phyloP scores from a whole-genome alignment of 2,888 invertebrate species.

The Argyra leucocephala region DNA sequence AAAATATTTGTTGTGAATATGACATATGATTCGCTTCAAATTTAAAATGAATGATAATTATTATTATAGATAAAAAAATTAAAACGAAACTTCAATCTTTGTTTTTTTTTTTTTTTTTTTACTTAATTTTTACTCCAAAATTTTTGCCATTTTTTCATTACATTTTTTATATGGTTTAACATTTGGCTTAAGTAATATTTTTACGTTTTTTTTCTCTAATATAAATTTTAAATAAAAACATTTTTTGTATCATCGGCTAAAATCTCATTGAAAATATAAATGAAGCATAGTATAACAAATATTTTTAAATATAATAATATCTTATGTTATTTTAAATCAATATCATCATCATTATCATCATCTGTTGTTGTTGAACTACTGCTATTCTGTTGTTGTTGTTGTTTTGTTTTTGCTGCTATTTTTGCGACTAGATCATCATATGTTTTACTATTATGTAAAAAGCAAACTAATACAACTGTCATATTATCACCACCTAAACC shows the following conservation, averaged over 20 bases:
- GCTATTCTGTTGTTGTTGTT: constrained; percentile 19
- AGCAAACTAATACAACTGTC: constrained; percentile 86
- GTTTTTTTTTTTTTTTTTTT: neutral
- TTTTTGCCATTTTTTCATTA: neutral
- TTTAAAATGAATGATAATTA: no score
- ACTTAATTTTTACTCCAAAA: neutral
- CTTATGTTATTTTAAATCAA: constrained; percentile 25
- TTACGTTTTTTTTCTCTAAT: neutral
- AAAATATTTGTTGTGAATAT: no score
- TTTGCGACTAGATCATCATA: constrained; percentile 39
- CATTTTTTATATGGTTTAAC: neutral
- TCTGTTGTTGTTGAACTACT: constrained; percentile 17
- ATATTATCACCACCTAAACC: constrained; percentile 98
- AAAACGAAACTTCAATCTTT: neutral
- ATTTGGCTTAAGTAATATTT: neutral
- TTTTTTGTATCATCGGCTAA: neutral
- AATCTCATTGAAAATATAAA: neutral
- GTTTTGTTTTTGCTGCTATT: constrained; percentile 28
- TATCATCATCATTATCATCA: constrained; percentile 18
- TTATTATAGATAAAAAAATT: neutral
- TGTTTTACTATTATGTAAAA: constrained; percentile 44
- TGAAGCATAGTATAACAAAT: constrained; percentile 1
- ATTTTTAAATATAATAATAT: constrained; percentile 1
- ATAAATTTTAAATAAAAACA: neutral
- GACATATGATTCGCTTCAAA: no score